These are phyloP conservation scores for Pteromalus puparum DNA, from an alignment of 1,140 invertebrate species.

Conservation along the genomic window DNA sequence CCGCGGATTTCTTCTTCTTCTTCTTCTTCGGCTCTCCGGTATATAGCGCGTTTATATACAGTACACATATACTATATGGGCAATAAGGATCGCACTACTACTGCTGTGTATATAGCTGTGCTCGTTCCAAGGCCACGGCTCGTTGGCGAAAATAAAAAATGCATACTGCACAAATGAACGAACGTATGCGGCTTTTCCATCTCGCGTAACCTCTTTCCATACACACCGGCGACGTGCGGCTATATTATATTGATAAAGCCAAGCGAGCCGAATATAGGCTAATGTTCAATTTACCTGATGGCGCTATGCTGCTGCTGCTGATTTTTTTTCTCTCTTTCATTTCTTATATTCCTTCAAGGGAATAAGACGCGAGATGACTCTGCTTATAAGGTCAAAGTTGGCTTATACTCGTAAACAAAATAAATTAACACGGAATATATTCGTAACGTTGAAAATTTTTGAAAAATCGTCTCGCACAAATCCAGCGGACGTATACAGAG, in stretches of 20 bases:
- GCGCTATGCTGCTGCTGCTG: no score
- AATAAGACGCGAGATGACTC: no score
- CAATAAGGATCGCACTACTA: constrained; percentile 22
- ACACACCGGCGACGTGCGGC: neutral
- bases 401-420: no score
- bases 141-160: constrained; percentile 16
- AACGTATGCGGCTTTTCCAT: neutral
- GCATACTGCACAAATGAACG: neutral
- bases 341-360: neutral
- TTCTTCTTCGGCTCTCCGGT: neutral
- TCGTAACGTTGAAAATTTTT: no score
- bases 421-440: no score
- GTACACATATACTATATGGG: neutral
- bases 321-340: neutral
- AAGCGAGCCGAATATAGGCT: constrained; percentile 32
- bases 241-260: constrained; percentile 40
- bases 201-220: neutral
- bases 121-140: constrained; percentile 26
- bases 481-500: no score
- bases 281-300: constrained; percentile 44
- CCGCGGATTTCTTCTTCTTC: constrained; percentile 43
- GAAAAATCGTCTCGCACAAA: neutral
- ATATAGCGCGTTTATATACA: neutral
- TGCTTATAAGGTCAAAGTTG: no score
- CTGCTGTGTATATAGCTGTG: no score